Base-by-base conservation (phyloP, 2,888 invertebrate species). In the Parnassius mnemosyne region DNA sequence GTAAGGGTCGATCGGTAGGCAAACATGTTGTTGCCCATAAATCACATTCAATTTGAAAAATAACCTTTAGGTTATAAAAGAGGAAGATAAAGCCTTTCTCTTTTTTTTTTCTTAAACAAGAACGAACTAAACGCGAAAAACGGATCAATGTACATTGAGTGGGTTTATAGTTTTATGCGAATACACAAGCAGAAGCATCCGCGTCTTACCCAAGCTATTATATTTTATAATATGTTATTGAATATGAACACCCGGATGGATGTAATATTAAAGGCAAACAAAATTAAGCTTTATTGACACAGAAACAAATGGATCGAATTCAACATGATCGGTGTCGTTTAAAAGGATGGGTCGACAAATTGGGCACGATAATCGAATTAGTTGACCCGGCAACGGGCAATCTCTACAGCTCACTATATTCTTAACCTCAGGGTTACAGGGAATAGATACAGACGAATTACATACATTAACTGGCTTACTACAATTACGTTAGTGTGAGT, bases 361-460 rank as follows among this genome's bases (percentile, higher is more conserved):
- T 89, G 87, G 85, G 80, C 79, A 83, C 83, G 87, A 80, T 86
- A 87, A 89, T 89, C 87, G 84, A 88, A 86, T 89, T 86, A 90
- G 80, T 85, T 89, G 89, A 90, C 88, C 89, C 84, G 77, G 65
- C 79, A 74, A 68, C 82, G 79, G 74, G 68, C 82, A 83, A 85
- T 85, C 84, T 81, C 77, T 69, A 76, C 72, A 68, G 65, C 66
- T 68, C 74, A 75, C 71, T 74, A 71, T 69, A 69, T 76, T 76
- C 83, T 84, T 83, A 80, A 79, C 79, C 72, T n/a, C 43, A 25
- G 46, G 12, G 10, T 47, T 49, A 5, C 9, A 25, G 11, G 34
- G 9, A 41, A 1, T 59, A 58, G 47, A 58, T 52, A 51, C 3
- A 25, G 13, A 43, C 46, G 10, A 44, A 44, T 52, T 16, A 64